Conservation (phyloP, 2,113 vertebrate genomes). For the Machaerirhynchus nigripectus region DNA sequence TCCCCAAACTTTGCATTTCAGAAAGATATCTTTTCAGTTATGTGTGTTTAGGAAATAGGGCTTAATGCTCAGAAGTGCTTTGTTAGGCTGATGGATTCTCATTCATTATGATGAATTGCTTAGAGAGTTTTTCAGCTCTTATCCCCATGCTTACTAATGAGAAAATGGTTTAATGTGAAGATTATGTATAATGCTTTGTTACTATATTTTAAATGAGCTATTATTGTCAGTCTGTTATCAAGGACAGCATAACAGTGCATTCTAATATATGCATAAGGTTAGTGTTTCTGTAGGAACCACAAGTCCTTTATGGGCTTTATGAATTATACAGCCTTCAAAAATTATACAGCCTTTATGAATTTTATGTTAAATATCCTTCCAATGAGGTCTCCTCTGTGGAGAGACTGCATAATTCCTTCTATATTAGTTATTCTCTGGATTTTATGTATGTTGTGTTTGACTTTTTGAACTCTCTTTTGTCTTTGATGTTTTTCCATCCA, state of each 20-base stretch:
- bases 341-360: neutral
- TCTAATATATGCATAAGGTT: neutral
- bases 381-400: neutral
- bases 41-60: neutral
- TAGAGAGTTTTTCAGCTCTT: neutral
- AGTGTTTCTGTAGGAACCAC: neutral
- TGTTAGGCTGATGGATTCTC: constrained; percentile 5
- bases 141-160: neutral
- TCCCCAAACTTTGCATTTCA: neutral
- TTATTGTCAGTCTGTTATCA: neutral
- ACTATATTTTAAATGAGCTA: neutral
- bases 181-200: neutral
- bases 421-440: neutral
- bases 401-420: neutral
- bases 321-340: neutral
- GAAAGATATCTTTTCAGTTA: neutral
- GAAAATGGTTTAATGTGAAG: neutral
- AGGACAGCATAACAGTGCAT: neutral
- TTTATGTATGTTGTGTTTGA: neutral
- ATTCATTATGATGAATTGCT: neutral
- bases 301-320: neutral
- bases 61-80: neutral
- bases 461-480: neutral
- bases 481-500: neutral
- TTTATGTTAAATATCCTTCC: neutral